A percentile compares a stretch with the other conserved stretches of the same genome.
Conservation (phyloP, 2,888 invertebrate genomes). For the Hirtodrosophila confusa region DNA sequence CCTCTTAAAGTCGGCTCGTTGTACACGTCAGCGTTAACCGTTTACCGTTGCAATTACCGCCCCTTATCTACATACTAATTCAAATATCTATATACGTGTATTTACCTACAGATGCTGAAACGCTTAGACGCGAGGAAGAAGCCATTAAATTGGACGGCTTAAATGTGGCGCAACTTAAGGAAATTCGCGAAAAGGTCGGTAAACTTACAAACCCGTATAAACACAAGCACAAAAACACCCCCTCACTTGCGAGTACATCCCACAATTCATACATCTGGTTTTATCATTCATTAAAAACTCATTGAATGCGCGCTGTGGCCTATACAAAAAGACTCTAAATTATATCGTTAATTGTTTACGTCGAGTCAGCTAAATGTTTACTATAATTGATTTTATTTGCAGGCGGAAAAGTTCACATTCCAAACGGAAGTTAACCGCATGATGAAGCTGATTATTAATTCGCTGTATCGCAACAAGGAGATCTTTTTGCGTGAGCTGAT, state of each 20-base stretch:
- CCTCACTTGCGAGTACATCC: background rate
- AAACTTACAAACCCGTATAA: no score
- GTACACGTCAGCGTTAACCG: slow-evolving; percentile 74
- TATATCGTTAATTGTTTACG: no score
- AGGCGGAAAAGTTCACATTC: slow-evolving; percentile 94
- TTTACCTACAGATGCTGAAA: slow-evolving; percentile 90
- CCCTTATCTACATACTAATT: slow-evolving; percentile 32
- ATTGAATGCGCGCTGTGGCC: no score
- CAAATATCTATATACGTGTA: background rate
- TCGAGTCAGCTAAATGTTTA: no score
- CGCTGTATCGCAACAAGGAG: slow-evolving; percentile 99
- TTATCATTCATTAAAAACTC: background rate
- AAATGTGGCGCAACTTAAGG: slow-evolving; percentile 96
- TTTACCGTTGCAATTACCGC: slow-evolving; percentile 39
- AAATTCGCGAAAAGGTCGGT: slow-evolving; percentile 90
- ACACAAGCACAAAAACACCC: background rate
- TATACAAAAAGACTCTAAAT: no score
- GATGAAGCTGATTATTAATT: slow-evolving; percentile 99
- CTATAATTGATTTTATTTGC: background rate
- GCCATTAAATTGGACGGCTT: slow-evolving; percentile 97
- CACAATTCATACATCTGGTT: background rate
- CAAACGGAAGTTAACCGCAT: slow-evolving; percentile 99
- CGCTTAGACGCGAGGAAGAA: slow-evolving; percentile 95
- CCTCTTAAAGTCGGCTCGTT: slow-evolving; percentile 5
- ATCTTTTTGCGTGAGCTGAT: slow-evolving; percentile 99